These are phyloP conservation scores for Torymus auratus DNA, from an alignment of 2,888 invertebrate genomes.

Conservation along the genomic window DNA sequence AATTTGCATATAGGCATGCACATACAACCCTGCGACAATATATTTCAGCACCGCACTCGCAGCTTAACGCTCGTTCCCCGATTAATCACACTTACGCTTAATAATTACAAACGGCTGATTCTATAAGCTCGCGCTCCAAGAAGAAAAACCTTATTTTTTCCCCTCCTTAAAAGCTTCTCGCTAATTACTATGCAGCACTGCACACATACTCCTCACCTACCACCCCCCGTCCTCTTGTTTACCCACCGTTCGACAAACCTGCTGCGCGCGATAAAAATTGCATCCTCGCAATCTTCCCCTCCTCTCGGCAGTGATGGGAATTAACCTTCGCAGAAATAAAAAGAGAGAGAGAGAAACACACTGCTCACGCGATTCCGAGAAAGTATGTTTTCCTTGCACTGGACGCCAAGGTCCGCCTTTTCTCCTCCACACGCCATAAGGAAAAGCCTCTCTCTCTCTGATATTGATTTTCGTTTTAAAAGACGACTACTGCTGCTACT, in stretches of 20 bases:
- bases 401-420: constrained; percentile 14
- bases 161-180: background rate
- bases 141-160: constrained; percentile 9
- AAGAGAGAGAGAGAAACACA: too few species aligned
- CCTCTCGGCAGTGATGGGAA: background rate
- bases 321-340: constrained; percentile 16
- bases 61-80: background rate
- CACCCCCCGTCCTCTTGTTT: background rate
- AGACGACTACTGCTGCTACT: background rate
- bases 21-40: background rate
- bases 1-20: constrained; percentile 7
- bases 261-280: constrained; percentile 31
- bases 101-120: constrained; percentile 34
- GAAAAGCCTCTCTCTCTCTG: constrained; percentile 5
- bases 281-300: constrained; percentile 1
- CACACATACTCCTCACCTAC: background rate
- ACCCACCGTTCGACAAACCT: background rate
- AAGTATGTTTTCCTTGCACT: constrained; percentile 29
- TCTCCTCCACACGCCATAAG: background rate
- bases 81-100: constrained; percentile 34
- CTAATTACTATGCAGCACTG: background rate
- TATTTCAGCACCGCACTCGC: too few species aligned
- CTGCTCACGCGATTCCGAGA: background rate
- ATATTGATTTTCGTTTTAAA: constrained; percentile 48
- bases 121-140: constrained; percentile 3